Evolutionary conservation across 2,113 vertebrate species (phyloP), one percentile per base, ranked within the genome.

Genomic region (Romanogobio albipinnatus): DNA sequence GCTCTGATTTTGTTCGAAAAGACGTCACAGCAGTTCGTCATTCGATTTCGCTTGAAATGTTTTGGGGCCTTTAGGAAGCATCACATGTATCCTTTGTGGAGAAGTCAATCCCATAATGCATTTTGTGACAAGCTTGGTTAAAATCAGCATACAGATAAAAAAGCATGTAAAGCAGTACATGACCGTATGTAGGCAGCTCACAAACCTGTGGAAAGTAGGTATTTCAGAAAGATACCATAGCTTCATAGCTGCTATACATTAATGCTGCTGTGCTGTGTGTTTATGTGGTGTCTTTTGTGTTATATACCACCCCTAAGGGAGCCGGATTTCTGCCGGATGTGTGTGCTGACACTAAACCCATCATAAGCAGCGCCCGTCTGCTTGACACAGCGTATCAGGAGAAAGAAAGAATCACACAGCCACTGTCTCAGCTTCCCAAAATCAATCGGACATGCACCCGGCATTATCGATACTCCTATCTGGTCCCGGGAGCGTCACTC

Each of bases 391-490:
- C 92, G 89, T 83, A 87, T 89, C 85, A 84, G 64, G 81, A 83
- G 88, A 86, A 80, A 74, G 80, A 59, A 58, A 71, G 71, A 62
- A 29, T 17, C 49, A 29, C 73, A 59, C 83, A 33, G 33, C 82
- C 77, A 80, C 84, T 77, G 90, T 91, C 89, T 92, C 89, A 66
- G 87, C 89, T 89, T 91, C 85, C 88, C 82, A 83, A 85, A 87
- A 93, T 93, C 92, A 91, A 91, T 91, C 62, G 53, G 71, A 82
- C 86, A 76, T 87, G 84, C 82, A 75, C 87, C 89, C 84, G 2
- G 79, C 45, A 85, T 90, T 93, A 93, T 94, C 92, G 76, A 86
- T 91, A 83, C 78, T 75, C 24, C 47, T 75, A 92, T 94, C 93
- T 91, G 84, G 49, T 82, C 85, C 86, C 89, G 26, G 3, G 0